Evolutionary conservation across 2,888 invertebrate species (phyloP).

Genomic region (Agrenia bidenticulata): DNA sequence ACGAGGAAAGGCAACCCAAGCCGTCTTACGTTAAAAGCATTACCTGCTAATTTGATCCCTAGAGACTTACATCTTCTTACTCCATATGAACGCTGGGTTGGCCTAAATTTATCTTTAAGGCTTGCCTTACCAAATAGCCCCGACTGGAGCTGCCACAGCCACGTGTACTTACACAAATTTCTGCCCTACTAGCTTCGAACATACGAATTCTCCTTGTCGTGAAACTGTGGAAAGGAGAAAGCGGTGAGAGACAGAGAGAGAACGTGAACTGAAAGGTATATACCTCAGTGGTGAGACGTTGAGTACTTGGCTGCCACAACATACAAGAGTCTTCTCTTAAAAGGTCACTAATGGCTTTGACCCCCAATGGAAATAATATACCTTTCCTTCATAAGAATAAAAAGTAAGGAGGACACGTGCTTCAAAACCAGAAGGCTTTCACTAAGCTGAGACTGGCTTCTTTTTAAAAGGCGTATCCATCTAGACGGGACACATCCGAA

Average conservation of each 20-base stretch:
- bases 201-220: too few relatives aligned
- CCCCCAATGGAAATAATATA: conserved; percentile 20
- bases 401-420: conserved; percentile 11
- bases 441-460: neutral
- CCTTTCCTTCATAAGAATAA: neutral
- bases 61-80: neutral
- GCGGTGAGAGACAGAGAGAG: neutral
- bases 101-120: too few relatives aligned
- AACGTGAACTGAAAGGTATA: too few relatives aligned
- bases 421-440: neutral
- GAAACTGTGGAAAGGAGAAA: too few relatives aligned
- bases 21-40: conserved; percentile 18
- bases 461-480: neutral
- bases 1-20: neutral
- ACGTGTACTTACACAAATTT: conserved; percentile 1
- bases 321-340: conserved; percentile 13
- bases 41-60: conserved; percentile 19
- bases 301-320: too few relatives aligned
- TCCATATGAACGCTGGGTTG: neutral
- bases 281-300: too few relatives aligned
- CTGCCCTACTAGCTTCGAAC: too few relatives aligned
- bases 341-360: conserved; percentile 36
- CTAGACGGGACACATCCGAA: neutral
- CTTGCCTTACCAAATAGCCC: neutral
- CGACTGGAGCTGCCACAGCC: neutral